A percentile compares a stretch with the other conserved stretches of the same genome.
These are phyloP conservation scores for Poeciliopsis turneri DNA, from an alignment of 2,797 vertebrate genomes.

Conservation along the genomic window DNA sequence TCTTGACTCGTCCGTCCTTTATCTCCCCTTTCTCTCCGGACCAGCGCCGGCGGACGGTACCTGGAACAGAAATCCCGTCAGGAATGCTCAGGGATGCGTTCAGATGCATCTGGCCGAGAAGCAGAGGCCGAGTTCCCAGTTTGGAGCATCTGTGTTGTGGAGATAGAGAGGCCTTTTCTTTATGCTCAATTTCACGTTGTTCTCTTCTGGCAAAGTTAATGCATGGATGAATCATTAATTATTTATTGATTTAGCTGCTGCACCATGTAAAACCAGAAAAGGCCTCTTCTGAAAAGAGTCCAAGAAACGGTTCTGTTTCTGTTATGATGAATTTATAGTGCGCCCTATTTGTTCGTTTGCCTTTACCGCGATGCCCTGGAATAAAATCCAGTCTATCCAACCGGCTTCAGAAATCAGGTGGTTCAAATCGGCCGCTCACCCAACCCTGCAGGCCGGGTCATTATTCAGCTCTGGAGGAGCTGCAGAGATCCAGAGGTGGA, in stretches of 20 bases:
- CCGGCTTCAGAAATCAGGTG: neutral
- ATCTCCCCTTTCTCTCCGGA: constrained; percentile 23
- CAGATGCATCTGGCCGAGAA: constrained; percentile 63
- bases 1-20: constrained; percentile 32
- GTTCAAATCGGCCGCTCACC: neutral
- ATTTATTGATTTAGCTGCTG: constrained; percentile 4
- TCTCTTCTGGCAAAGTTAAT: neutral
- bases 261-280: neutral
- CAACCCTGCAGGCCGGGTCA: neutral
- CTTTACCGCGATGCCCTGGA: neutral
- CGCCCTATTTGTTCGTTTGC: neutral
- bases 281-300: neutral
- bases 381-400: neutral
- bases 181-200: constrained; percentile 30
- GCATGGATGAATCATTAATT: neutral
- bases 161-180: constrained; percentile 25
- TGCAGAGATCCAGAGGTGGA: neutral
- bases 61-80: constrained; percentile 70
- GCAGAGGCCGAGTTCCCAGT: constrained; percentile 27
- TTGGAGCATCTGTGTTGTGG: constrained; percentile 55
- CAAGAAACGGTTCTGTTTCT: neutral
- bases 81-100: constrained; percentile 70
- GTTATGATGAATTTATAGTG: neutral
- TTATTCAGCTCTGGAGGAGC: neutral
- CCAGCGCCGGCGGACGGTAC: constrained; percentile 48